Base-by-base conservation (phyloP, 37 sponge, comb jelly and placozoan species). In the Cladorhizidae sp. region DNA sequence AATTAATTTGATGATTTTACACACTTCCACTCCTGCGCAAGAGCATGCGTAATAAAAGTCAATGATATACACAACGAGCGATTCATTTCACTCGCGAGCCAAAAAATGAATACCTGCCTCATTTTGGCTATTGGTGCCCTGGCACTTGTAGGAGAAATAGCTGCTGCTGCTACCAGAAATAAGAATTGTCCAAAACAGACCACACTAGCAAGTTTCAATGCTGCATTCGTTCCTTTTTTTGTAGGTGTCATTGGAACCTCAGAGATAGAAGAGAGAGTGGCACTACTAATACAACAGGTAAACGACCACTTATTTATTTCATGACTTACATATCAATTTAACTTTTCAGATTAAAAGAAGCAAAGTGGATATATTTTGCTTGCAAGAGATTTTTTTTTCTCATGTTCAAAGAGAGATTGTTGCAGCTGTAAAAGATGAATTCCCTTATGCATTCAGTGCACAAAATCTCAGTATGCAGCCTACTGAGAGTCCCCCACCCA, bases 151-250 rank as follows among this genome's bases (percentile, higher is more conserved):
- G 20, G 14, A 21, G 23, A 58, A 5, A 15, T 31, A 14, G 67
- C 31, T 32, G 67, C 67, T n/a, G n/a, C n/a, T n/a, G n/a, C n/a
- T n/a, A n/a, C n/a, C n/a, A n/a, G n/a, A n/a, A n/a, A n/a, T n/a
- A n/a, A n/a, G n/a, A 65, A 14, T 25, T 12, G 35, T 31, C 67
- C 31, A 65, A 36, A 28, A 65, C 2, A 15, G 11, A 59, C 63
- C 41, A 61, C 77, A 6, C 77, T 76, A 2, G 77, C 77, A 18
- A 76, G 63, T n/a, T 76, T 61, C 63, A 76, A 76, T 61, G 63
- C 63, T 25, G 77, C 58, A 8, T 43, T 76, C 0, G 3, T 61
- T 22, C 57, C 75, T 2, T 29, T 35, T 18, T 57, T 17, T n/a
- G 40, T n/a, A 40, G 61, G 61, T 17, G 5, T 72, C 36, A 65